Evolutionary conservation across 2,888 invertebrate genomes (phyloP), one percentile per base, ranked within the genome.

Genomic region (Tyria jacobaeae): DNA sequence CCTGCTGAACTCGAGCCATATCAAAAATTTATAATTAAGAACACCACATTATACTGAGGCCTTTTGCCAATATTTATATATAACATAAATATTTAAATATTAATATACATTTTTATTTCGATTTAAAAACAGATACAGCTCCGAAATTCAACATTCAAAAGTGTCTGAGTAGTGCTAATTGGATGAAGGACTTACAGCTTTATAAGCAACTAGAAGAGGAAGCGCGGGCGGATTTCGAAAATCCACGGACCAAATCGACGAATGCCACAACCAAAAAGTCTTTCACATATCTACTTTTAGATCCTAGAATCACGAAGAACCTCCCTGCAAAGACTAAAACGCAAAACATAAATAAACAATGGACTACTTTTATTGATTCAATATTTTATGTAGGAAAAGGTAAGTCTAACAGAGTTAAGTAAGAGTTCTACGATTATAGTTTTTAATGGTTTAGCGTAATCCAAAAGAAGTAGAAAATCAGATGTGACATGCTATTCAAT

Each of bases 321-420:
- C 53, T 54, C 6, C 17, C 37, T 41, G 53, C 21, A 2, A 35
- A 39, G 25, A 39, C 25, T 17, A 17, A 39, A 12, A 39, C 17
- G 6, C 27, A n/a, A 15, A 39, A n/a, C 39, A 5, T n/a, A 12
- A 39, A 54, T 14, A n/a, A 9, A 3, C 37, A 39, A 27, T 54
- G 53, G 53, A n/a, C n/a, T 17, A 54, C 53, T 3, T 54, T 54
- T 54, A 27, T 41, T 7, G 17, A 39, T 39, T 54, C 39, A 17
- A 54, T 54, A 54, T 54, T 54, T 41, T 54, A 54, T 17, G 39
- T 54, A 3, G 53, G 53, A 15, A 44, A 55, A 55, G 44, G 55
- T 55, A 24, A 47, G 37, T 21, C 3, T 10, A 5, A 41, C 3
- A 31, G 27, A 6, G 9, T n/a, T 15, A 2, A 41, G 6, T 41